phyloP scores from a whole-genome alignment of 2,797 vertebrate genomes.

The Chelon labrosus region DNA sequence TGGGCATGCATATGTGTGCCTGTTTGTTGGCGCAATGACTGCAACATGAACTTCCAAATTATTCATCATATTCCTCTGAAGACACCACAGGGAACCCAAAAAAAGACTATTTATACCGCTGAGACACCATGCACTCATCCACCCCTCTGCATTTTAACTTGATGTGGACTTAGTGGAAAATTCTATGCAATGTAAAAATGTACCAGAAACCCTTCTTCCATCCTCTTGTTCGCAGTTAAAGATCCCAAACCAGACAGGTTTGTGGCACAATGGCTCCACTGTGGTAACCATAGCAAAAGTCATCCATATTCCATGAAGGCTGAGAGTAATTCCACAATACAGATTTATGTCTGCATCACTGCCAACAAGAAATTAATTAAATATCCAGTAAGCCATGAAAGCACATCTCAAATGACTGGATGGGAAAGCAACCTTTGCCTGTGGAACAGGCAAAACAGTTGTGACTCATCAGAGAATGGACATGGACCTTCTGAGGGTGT shows the following conservation, averaged over 20 bases:
- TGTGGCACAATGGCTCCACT: conserved; percentile 8
- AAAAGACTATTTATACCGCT: conserved; percentile 59
- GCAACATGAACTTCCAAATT: conserved; percentile 71
- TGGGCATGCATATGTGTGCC: conserved; percentile 21
- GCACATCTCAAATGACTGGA: conserved; percentile 5
- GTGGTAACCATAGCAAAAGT: conserved; percentile 5
- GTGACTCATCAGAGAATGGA: too few relatives aligned
- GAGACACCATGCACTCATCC: conserved; percentile 45
- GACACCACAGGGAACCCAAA: conserved; percentile 59
- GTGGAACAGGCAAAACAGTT: conserved; percentile 1
- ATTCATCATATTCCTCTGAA: conserved; percentile 66
- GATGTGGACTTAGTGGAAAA: conserved; percentile 45
- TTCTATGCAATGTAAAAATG: conserved; percentile 40
- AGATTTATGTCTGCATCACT: conserved; percentile 13
- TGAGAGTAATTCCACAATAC: conserved; percentile 45
- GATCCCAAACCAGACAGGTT: conserved; percentile 8
- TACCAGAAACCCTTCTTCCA: conserved; percentile 17
- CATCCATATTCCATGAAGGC: conserved; percentile 29
- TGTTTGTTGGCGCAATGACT: conserved; percentile 64
- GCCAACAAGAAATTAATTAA: conserved; percentile 28
- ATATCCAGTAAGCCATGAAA: conserved; percentile 10
- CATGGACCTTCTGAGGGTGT: too few relatives aligned
- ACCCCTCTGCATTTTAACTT: conserved; percentile 49
- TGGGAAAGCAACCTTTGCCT: neutral
- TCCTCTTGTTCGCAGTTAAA: conserved; percentile 36